Conservation (phyloP, 92 coral and sea anemone genomes). For the Ricordea florida region DNA sequence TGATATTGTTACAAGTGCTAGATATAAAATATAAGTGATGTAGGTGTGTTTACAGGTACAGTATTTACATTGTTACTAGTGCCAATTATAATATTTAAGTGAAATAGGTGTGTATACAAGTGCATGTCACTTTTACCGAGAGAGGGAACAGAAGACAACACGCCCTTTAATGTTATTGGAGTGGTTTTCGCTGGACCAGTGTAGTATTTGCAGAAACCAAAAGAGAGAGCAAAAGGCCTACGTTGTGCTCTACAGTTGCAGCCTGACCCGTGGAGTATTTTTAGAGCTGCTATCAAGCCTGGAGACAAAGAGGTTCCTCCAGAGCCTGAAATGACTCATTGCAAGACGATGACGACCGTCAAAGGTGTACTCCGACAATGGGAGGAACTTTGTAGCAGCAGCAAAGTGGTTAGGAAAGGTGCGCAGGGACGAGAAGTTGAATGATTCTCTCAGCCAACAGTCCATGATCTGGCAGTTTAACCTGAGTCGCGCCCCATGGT, state of each 20-base stretch:
- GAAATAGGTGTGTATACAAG: no score
- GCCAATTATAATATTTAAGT: no score
- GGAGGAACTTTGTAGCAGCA: constrained; percentile 8
- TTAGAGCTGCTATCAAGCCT: constrained; percentile 10
- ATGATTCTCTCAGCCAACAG: constrained; percentile 10
- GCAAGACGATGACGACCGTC: constrained; percentile 24
- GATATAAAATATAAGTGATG: no score
- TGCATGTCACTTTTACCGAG: no score
- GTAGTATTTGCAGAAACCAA: background rate
- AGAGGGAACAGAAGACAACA: no score
- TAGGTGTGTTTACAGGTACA: no score
- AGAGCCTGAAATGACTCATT: constrained; percentile 18
- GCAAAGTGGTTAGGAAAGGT: constrained; percentile 29
- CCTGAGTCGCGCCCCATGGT: no score
- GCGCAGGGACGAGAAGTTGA: constrained; percentile 1
- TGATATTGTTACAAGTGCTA: no score
- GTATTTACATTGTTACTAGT: no score
- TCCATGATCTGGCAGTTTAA: constrained; percentile 30
- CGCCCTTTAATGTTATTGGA: constrained; percentile 12
- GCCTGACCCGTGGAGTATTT: constrained; percentile 34
- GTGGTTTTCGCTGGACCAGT: constrained; percentile 51
- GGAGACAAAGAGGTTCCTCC: constrained; percentile 12
- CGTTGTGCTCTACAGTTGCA: constrained; percentile 16
- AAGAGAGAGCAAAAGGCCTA: constrained; percentile 27
- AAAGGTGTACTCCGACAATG: constrained; percentile 14